A percentile compares a stretch with the other conserved stretches of the same genome.
These are phyloP conservation scores for Sarcophaga carnaria DNA, from an alignment of 2,888 invertebrate genomes.

Conservation along the genomic window DNA sequence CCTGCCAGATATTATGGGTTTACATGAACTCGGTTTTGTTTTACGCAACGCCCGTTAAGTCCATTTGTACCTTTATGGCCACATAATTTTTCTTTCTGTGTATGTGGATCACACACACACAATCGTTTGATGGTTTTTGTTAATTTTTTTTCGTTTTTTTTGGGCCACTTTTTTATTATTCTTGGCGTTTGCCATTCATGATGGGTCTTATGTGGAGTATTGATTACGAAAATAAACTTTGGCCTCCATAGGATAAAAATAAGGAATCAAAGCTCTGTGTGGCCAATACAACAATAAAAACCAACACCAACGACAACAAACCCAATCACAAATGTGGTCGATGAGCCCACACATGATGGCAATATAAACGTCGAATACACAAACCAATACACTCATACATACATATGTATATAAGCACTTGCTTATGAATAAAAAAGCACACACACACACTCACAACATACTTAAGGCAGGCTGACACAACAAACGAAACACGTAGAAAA, in stretches of 20 bases:
- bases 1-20: too few species aligned
- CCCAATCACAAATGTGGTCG: conserved; percentile 24
- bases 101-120: too few species aligned
- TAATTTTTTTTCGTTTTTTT: too few species aligned
- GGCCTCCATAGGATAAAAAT: conserved; percentile 24
- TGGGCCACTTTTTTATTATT: not conserved
- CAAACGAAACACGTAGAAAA: too few species aligned
- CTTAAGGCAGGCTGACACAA: not conserved
- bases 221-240: conserved; percentile 60
- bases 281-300: too few species aligned
- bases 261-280: conserved; percentile 10
- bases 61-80: too few species aligned
- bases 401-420: not conserved
- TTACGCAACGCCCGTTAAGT: too few species aligned
- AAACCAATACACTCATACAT: not conserved
- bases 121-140: too few species aligned
- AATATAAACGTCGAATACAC: not conserved
- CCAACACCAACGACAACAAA: conserved; percentile 15
- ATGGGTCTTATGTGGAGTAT: conserved; percentile 1
- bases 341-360: not conserved
- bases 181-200: not conserved
- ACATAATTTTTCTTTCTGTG: too few species aligned
- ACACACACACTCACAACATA: not conserved
- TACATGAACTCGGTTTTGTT: too few species aligned
- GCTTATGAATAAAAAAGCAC: not conserved